Percentiles rank a stretch among this genome's conserved stretches.
Conservation (phyloP, 92 coral and sea anemone genomes). For the Montipora capitata region DNA sequence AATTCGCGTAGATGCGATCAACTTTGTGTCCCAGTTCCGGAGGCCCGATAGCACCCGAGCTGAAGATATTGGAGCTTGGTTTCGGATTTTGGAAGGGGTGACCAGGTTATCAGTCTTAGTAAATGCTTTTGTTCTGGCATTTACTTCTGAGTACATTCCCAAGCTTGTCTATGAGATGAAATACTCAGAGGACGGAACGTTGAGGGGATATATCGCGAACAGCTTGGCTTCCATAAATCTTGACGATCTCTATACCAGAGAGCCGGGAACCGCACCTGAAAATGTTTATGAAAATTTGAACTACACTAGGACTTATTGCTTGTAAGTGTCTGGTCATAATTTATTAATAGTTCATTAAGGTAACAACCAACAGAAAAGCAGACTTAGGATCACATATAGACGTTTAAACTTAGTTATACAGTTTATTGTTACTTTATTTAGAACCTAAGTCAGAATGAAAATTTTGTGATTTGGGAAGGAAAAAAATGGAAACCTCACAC, state of each 20-base stretch:
- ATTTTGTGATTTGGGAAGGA: no score
- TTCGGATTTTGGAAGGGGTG: constrained; percentile 77
- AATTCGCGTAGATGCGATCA: constrained; percentile 98
- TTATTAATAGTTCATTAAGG: no score
- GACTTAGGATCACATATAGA: no score
- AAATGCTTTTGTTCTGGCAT: constrained; percentile 88
- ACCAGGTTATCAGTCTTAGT: constrained; percentile 85
- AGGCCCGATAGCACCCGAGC: constrained; percentile 94
- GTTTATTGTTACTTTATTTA: no score
- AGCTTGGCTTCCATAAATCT: constrained; percentile 68
- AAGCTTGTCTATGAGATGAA: constrained; percentile 79
- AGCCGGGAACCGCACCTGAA: constrained; percentile 72
- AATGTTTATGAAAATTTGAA: constrained; percentile 54
- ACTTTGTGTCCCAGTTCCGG: constrained; percentile 95
- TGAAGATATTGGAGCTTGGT: constrained; percentile 96
- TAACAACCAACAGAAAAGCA: no score
- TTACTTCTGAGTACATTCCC: constrained; percentile 92
- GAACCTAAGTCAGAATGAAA: no score
- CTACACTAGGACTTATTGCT: constrained; percentile 29
- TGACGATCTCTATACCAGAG: constrained; percentile 32
- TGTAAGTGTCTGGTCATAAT: background rate
- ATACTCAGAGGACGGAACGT: constrained; percentile 61
- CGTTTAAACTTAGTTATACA: no score
- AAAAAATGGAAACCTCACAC: no score
- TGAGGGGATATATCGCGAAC: constrained; percentile 77